Conservation (phyloP, 2,113 vertebrate genomes). For the Dinomys branickii region DNA sequence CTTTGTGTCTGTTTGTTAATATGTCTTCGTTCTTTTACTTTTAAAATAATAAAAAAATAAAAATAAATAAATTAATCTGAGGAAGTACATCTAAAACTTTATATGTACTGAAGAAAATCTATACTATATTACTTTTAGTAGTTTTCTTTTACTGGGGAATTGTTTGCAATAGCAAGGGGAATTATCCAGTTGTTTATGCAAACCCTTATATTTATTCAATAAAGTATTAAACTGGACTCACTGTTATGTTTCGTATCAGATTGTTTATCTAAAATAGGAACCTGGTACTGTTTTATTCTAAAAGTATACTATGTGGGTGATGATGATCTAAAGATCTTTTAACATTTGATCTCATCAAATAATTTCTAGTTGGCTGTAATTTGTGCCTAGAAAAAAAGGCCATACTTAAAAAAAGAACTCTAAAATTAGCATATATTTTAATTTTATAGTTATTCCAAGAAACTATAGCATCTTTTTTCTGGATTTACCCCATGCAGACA, state of each 20-base stretch:
- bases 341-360: background rate
- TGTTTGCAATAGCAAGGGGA: background rate
- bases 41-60: too few species aligned
- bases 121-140: background rate
- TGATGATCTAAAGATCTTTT: background rate
- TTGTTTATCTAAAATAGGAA: constrained; percentile 1
- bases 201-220: background rate
- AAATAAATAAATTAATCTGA: constrained; percentile 39
- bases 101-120: constrained; percentile 23
- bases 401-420: background rate
- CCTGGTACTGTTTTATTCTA: background rate
- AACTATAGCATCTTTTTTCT: background rate
- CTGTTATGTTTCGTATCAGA: background rate
- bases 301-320: background rate
- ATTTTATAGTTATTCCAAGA: background rate
- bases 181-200: background rate
- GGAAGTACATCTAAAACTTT: constrained; percentile 20
- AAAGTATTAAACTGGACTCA: background rate
- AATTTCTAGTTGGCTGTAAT: background rate
- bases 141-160: background rate
- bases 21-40: too few species aligned
- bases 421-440: background rate
- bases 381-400: background rate
- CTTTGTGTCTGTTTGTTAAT: too few species aligned
- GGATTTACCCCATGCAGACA: background rate